Base-by-base conservation (phyloP, 2,888 invertebrate genomes). In the Aspidiotus rigidus region DNA sequence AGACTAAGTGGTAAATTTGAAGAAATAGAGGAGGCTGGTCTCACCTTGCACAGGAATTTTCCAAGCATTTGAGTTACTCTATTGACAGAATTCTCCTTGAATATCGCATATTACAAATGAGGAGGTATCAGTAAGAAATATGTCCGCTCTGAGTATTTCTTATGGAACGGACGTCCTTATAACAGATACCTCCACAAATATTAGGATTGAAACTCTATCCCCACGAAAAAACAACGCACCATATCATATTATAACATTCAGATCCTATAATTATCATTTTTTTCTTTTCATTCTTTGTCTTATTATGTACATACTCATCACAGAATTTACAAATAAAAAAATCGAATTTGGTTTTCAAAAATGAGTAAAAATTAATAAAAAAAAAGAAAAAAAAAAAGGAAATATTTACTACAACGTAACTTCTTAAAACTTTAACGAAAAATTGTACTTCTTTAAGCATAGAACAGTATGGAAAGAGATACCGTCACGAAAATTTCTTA, bases 291-390 rank as follows among this genome's bases (percentile, higher is more conserved):
- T 55, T 54, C 62, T 62, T 62, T 49, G 49, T 62, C 42, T 49
- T 11, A 28, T 28, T 59, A 59, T 39, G 39, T 59, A 59, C 59
- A 59, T 40, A 41, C 49, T 49, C 64, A 64, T 64, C 64, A 64
- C 64, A 64, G 64, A 64, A 64, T 55, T 55, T 63, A 63, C 63
- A 63, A 63, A 63, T 53, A 53, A 16, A 63, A 17, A 63, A 63
- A 64, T 42, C 17, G 56, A 64, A 64, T 64, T 64, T 64, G 64
- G 64, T 64, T 64, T 55, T 57, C 64, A 64, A 64, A 64, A 62
- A 64, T 55, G 64, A 64, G 56, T 64, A 64, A 64, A 64, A 64
- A 64, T 56, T 64, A 64, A 64, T 64, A 64, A 56, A 64, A 64
- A 28, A 28, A 28, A 28, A 28, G 5, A 28, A 28, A 28, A 28